Percentiles rank a stretch among this genome's conserved stretches.
phyloP scores from a whole-genome alignment of 2,888 invertebrate genomes.

The Drosophila cognata region DNA sequence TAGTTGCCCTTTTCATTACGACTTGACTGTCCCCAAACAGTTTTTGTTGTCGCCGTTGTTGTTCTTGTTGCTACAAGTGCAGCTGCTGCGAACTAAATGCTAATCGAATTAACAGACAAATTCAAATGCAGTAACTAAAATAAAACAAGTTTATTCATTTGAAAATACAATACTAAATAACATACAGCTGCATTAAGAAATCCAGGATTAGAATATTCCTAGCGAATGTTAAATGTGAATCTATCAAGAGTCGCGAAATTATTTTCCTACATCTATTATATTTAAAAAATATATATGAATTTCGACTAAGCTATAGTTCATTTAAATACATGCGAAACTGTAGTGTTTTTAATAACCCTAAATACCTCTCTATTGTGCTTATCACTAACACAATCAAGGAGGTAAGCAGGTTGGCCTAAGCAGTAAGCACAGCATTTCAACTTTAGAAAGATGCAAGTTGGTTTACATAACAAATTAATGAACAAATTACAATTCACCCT shows the following conservation, averaged over 20 bases:
- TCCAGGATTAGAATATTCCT: not conserved
- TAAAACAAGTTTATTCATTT: not conserved
- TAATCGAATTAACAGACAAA: constrained; percentile 59
- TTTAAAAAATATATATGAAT: not conserved
- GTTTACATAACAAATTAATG: not conserved
- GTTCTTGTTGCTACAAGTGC: constrained; percentile 16
- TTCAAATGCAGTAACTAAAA: constrained; percentile 2
- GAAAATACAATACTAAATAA: not conserved
- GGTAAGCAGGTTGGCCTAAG: too few relatives aligned
- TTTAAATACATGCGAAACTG: not conserved
- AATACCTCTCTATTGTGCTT: not conserved
- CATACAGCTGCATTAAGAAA: not conserved
- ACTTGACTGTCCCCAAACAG: constrained; percentile 44
- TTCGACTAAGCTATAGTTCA: not conserved
- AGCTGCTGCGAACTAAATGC: constrained; percentile 28
- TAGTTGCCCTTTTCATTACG: constrained; percentile 72
- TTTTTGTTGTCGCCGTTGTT: constrained; percentile 13
- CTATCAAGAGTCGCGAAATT: not conserved
- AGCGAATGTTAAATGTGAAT: not conserved
- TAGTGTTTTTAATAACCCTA: not conserved
- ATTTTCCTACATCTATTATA: not conserved
- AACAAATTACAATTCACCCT: not conserved
- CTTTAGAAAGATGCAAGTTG: not conserved
- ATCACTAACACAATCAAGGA: not conserved
- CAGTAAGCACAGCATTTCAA: not conserved